phyloP scores from a whole-genome alignment of 2,113 vertebrate genomes.

The Apodemus speciosus region DNA sequence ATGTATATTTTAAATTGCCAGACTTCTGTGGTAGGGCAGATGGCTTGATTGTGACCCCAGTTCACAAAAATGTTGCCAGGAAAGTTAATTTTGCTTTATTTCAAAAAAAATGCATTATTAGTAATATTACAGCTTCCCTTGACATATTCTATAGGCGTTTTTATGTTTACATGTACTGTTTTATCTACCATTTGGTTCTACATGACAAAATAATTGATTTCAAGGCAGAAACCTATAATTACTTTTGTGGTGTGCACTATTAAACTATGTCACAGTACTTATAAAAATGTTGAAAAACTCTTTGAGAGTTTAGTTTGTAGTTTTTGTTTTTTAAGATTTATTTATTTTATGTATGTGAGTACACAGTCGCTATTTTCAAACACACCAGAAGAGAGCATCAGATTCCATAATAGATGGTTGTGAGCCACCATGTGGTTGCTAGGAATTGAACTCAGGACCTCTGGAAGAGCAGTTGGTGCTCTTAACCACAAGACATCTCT shows the following conservation, averaged over 20 bases:
- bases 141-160: constrained; percentile 30
- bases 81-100: constrained; percentile 54
- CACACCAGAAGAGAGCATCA: too few relatives aligned
- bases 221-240: constrained; percentile 66
- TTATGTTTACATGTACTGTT: constrained; percentile 59
- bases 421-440: too few relatives aligned
- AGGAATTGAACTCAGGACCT: too few relatives aligned
- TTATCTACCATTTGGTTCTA: constrained; percentile 68
- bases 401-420: too few relatives aligned
- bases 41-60: constrained; percentile 46
- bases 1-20: constrained; percentile 24
- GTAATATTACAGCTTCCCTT: background rate
- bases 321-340: too few relatives aligned
- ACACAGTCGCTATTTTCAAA: too few relatives aligned
- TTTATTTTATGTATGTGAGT: too few relatives aligned
- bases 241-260: constrained; percentile 58
- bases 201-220: constrained; percentile 67
- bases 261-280: constrained; percentile 59
- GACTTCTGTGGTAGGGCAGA: background rate
- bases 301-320: constrained; percentile 67
- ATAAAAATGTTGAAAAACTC: constrained; percentile 64
- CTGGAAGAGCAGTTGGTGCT: too few relatives aligned
- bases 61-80: background rate
- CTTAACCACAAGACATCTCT: too few relatives aligned
- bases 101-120: background rate